Conservation (phyloP, 2,797 vertebrate genomes). For the Prunella strophiata region DNA sequence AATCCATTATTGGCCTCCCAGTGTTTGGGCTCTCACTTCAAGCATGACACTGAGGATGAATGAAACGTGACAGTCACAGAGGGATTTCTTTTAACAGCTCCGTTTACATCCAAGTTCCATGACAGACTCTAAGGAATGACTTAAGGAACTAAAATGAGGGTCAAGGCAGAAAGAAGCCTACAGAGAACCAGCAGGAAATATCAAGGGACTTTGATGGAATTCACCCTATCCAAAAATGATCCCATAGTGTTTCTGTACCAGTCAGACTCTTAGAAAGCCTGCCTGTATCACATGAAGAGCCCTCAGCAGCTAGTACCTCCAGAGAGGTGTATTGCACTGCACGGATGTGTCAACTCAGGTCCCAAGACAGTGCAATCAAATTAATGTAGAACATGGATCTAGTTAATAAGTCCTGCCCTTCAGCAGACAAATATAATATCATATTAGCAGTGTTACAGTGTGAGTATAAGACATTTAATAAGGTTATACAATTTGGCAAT, state of each 20-base stretch:
- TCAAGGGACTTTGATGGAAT: not conserved
- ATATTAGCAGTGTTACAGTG: not conserved
- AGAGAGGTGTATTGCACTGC: not conserved
- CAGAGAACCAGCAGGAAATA: not conserved
- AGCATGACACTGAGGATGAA: not conserved
- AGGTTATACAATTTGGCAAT: not conserved
- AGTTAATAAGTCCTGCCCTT: not conserved
- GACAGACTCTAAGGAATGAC: not conserved
- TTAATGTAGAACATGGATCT: not conserved
- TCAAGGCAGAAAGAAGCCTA: not conserved
- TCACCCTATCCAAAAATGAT: not conserved
- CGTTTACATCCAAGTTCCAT: not conserved
- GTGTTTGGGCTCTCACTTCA: not conserved
- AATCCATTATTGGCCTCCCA: not conserved
- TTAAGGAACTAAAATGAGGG: not conserved
- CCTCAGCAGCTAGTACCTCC: not conserved
- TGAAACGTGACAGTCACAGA: not conserved
- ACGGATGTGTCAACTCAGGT: not conserved
- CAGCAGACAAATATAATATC: not conserved
- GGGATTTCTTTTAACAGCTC: not conserved
- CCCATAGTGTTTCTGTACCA: not conserved
- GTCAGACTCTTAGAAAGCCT: not conserved
- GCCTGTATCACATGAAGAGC: not conserved
- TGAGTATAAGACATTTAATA: not conserved
- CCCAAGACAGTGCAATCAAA: not conserved